These are phyloP conservation scores for Megaceryle maxima DNA, from an alignment of 2,113 vertebrate species.

Conservation along the genomic window DNA sequence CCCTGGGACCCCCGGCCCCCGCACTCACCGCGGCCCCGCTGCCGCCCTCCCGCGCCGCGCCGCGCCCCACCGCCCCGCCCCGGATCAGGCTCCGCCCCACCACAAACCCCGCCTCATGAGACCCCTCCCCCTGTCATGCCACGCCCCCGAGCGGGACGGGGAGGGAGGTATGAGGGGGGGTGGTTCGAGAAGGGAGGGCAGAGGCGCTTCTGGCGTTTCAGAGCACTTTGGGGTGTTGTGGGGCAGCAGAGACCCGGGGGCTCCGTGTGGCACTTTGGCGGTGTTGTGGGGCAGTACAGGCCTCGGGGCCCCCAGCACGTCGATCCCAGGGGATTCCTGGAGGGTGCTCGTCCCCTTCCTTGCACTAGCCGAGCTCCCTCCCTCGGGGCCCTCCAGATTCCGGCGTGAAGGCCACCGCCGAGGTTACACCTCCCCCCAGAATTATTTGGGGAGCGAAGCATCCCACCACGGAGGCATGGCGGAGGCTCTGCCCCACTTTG, in stretches of 20 bases:
- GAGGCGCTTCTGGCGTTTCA: too few relatives aligned
- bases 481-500: not conserved
- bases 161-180: too few relatives aligned
- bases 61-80: not conserved
- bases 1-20: not conserved
- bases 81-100: not conserved
- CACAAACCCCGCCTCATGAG: too few relatives aligned
- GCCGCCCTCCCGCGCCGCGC: not conserved
- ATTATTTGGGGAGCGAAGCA: not conserved
- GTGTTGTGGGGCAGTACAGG: not conserved
- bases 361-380: not conserved
- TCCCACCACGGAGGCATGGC: fast-evolving
- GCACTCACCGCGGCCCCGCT: not conserved
- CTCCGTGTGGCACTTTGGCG: not conserved
- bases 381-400: too few relatives aligned
- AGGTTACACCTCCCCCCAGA: too few relatives aligned
- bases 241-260: not conserved
- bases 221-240: not conserved
- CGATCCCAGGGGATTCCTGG: not conserved
- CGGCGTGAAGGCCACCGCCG: too few relatives aligned
- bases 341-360: not conserved
- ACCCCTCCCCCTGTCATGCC: not conserved
- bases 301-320: not conserved
- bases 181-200: not conserved
- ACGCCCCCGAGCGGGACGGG: not conserved